Base-by-base conservation (phyloP, 2,113 vertebrate genomes). In the Melanerpes aurifrons region DNA sequence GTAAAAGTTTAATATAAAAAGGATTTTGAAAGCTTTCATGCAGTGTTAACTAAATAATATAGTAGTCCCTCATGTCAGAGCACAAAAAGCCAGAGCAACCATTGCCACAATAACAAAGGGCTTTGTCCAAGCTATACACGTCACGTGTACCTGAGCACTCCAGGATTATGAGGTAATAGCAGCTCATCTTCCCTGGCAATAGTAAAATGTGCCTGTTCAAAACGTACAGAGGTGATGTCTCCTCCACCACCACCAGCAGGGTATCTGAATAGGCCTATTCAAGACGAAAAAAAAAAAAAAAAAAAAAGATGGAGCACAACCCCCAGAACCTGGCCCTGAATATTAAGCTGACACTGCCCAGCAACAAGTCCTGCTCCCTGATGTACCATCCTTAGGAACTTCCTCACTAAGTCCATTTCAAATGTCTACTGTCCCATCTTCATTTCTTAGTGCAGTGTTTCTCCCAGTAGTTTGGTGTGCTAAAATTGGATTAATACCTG, bases 351-450 rank as follows among this genome's bases (percentile, higher is more conserved):
- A 15, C 17, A 59, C 26, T 12, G 47, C 25, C 53, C 26, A 57
- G 32, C 1, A 2, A 35, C 43, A 57, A 58, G 29, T 4, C 22
- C 1, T 1, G 9, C 28, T 84, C 31, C 19, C 17, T 53, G 10
- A 58, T 0, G 0, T 20, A 48, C 21, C 9, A 84, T 20, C 14
- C 63, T 37, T 31, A 31, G 57, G n/a, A 7, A 86, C 21, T 22
- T 50, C 35, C 13, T 19, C n/a, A 43, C 13, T 28, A 9, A 83
- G 12, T 7, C 26, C 26, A 43, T 54, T 58, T 78, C 21, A 70
- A 62, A 45, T 0, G 2, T 8, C 13, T 47, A 2, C 20, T 26
- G 22, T 69, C 3, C 1, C 4, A 10, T 3, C 1, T 15, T 72
- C 6, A 9, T 26, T 87, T 31, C 11, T 66, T 50, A 54, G 2